Base-by-base conservation (phyloP, 1,140 invertebrate genomes). In the Bicyclus anynana region DNA sequence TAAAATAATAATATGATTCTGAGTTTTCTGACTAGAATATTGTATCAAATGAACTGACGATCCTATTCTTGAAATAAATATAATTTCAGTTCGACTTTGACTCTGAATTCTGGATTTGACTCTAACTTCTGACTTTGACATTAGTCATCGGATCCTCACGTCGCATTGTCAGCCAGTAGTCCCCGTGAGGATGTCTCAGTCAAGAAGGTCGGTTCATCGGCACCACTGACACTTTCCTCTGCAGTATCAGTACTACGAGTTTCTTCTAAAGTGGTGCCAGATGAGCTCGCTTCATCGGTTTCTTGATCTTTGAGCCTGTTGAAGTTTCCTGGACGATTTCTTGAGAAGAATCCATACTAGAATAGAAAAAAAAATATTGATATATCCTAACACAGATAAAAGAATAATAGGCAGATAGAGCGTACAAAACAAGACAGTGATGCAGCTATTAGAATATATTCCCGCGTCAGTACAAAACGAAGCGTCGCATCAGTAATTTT, bases 291-390 rank as follows among this genome's bases (percentile, higher is more conserved):
- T 13, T 63, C 65, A 5, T 60, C 61, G 33, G 42, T 29, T 53
- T 55, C 12, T 33, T 69, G 60, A 23, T 75, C 72, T 48, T 70
- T 58, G 5, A 75, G 56, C 9, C 58, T 60, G 27, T 75, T 68
- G 17, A 75, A 47, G 13, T 75, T 66, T 17, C 69, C 65, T 16
- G 61, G 61, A 6, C 63, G 53, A 27, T 62, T 56, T 38, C 75
- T 60, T 17, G 64, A 67, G 48, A 78, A 78, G 59, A 78, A 78
- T 10, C 73, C 73, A 17, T 55, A 72, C 75, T 40, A 17, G 17
- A 40, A 40, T 4, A 16, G 9, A 40, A 10, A 17, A 40, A 17
- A 2, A 40, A 0, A 40, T 59, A 66, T 29, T 3, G 23, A 23
- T 23, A 4, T 23, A 23, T 2, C 23, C 26, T 40, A 26, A 29